These are phyloP conservation scores for Ormia ochracea DNA, from an alignment of 2,888 invertebrate genomes.

Conservation along the genomic window DNA sequence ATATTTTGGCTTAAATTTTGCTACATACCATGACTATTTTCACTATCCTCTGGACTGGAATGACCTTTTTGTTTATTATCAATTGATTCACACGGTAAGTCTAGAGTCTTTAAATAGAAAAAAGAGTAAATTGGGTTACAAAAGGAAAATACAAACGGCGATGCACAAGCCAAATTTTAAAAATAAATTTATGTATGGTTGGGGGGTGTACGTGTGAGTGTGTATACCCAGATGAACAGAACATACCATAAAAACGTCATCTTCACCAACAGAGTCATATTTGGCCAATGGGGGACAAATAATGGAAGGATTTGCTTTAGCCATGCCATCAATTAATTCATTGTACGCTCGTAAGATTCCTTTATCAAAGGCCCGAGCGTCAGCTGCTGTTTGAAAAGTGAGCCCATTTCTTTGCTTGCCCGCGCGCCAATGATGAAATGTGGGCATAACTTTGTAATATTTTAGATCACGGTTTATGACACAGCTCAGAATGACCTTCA, in stretches of 20 bases:
- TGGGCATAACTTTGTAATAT: constrained; percentile 98
- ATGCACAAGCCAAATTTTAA: neutral
- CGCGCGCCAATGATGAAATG: constrained; percentile 98
- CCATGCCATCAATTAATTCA: constrained; percentile 92
- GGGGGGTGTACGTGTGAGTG: too few relatives aligned
- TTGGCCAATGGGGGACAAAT: constrained; percentile 76
- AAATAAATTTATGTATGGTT: too few relatives aligned
- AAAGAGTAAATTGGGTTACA: constrained; percentile 14
- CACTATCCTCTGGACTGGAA: constrained; percentile 82
- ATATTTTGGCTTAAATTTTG: neutral
- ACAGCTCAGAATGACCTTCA: constrained; percentile 93
- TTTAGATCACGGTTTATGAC: constrained; percentile 96
- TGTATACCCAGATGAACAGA: neutral
- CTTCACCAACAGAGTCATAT: constrained; percentile 88
- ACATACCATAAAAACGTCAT: constrained; percentile 95
- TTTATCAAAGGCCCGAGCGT: constrained; percentile 95
- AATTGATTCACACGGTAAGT: constrained; percentile 86
- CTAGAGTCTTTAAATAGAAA: constrained; percentile 83
- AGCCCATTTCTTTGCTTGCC: constrained; percentile 96
- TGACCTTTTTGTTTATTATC: constrained; percentile 81
- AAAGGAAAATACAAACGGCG: neutral
- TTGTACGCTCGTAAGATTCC: constrained; percentile 93
- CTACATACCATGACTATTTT: constrained; percentile 76
- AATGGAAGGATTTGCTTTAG: constrained; percentile 83
- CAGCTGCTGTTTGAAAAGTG: constrained; percentile 96